Evolutionary conservation across 2,797 vertebrate genomes (phyloP).

Genomic region (Melanotaenia maccullochi): DNA sequence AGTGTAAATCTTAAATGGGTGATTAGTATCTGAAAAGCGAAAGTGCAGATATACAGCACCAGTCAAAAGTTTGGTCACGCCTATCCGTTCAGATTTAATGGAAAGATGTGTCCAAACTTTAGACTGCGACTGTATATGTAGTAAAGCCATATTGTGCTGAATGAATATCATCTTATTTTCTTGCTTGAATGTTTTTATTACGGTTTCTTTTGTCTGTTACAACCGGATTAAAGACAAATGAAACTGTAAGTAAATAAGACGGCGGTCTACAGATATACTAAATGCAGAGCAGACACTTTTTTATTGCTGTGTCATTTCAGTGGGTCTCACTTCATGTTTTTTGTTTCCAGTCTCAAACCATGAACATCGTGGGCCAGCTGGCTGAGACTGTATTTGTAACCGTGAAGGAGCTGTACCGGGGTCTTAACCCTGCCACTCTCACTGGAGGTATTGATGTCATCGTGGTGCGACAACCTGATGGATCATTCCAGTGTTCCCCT

Average conservation of each 20-base stretch:
- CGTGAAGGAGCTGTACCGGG: slow-evolving; percentile 91
- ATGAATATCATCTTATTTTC: background rate
- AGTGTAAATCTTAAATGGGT: background rate
- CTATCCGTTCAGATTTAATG: no score
- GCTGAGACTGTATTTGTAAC: slow-evolving; percentile 92
- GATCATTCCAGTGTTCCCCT: slow-evolving; percentile 92
- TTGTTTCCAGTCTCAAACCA: slow-evolving; percentile 83
- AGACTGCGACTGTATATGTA: background rate
- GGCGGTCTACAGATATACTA: background rate
- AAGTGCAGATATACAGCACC: background rate
- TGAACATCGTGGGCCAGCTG: slow-evolving; percentile 96
- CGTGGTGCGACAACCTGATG: slow-evolving; percentile 91
- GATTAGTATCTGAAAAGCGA: no score
- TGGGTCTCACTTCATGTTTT: slow-evolving; percentile 26
- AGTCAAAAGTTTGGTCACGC: no score
- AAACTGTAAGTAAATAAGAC: slow-evolving; percentile 2
- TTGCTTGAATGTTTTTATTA: background rate
- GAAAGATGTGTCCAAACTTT: background rate
- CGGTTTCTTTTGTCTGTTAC: background rate
- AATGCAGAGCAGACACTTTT: slow-evolving; percentile 5
- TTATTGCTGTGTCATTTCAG: background rate
- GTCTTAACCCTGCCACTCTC: slow-evolving; percentile 92
- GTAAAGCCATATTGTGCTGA: background rate
- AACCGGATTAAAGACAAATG: background rate
- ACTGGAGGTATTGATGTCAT: slow-evolving; percentile 94